phyloP scores from a whole-genome alignment of 1,140 invertebrate species.

The Drosophila dunni region DNA sequence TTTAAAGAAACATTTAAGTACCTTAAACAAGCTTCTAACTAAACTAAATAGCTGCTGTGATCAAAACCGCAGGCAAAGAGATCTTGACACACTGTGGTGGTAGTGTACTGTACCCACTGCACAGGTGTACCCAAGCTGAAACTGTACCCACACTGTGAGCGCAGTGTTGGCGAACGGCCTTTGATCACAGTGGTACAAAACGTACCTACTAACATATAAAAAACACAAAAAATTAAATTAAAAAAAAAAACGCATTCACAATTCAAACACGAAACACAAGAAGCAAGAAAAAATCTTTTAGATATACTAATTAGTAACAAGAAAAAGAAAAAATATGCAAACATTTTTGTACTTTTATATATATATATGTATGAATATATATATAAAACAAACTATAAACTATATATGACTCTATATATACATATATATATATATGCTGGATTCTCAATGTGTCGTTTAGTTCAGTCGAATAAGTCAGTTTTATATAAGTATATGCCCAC shows the following conservation, averaged over 20 bases:
- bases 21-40: slow-evolving; percentile 71
- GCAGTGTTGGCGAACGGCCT: slow-evolving; percentile 12
- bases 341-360: slow-evolving; percentile 75
- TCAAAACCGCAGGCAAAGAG: slow-evolving; percentile 21
- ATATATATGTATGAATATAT: slow-evolving; percentile 52
- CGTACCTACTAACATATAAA: slow-evolving; percentile 59
- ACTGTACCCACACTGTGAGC: not conserved
- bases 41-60: slow-evolving; percentile 47
- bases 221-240: slow-evolving; percentile 3
- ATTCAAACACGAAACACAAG: slow-evolving; percentile 46
- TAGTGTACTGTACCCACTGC: not conserved
- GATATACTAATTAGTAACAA: slow-evolving; percentile 50
- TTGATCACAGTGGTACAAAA: slow-evolving; percentile 66
- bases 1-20: slow-evolving; percentile 77
- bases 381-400: slow-evolving; percentile 27
- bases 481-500: slow-evolving; percentile 26
- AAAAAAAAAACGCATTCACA: slow-evolving; percentile 26
- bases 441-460: slow-evolving; percentile 52
- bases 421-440: slow-evolving; percentile 43
- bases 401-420: slow-evolving; percentile 41
- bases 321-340: slow-evolving; percentile 24
- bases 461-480: slow-evolving; percentile 21
- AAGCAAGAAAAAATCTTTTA: slow-evolving; percentile 36
- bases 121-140: not conserved
- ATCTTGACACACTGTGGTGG: not conserved